A percentile compares a stretch with the other conserved stretches of the same genome.
Conservation (phyloP, 1,140 invertebrate species). For the Aphidius gifuensis region DNA sequence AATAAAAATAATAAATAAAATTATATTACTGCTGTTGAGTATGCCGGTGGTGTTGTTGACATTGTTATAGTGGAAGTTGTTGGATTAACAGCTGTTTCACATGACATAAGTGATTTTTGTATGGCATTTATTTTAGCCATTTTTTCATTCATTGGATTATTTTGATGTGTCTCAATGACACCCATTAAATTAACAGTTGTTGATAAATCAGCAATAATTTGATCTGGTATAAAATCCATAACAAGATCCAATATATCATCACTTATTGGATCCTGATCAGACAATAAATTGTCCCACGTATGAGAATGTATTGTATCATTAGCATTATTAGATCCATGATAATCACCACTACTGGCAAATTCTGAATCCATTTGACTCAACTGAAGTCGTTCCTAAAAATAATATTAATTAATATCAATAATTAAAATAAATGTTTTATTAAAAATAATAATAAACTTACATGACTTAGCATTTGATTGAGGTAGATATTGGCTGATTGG, state of each 20-base stretch:
- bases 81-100: slow-evolving; percentile 66
- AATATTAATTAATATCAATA: slow-evolving; percentile 18
- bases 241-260: slow-evolving; percentile 82
- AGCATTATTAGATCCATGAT: slow-evolving; percentile 38
- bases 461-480: slow-evolving; percentile 55
- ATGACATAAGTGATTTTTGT: slow-evolving; percentile 85
- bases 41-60: slow-evolving; percentile 63
- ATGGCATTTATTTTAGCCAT: slow-evolving; percentile 82
- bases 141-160: slow-evolving; percentile 66
- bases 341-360: slow-evolving; percentile 44
- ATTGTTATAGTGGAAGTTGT: slow-evolving; percentile 62
- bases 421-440: slow-evolving; percentile 18
- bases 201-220: slow-evolving; percentile 44
- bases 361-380: slow-evolving; percentile 51
- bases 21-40: slow-evolving; percentile 61
- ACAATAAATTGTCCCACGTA: slow-evolving; percentile 53
- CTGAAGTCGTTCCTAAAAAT: slow-evolving; percentile 48
- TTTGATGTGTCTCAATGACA: slow-evolving; percentile 49
- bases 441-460: slow-evolving; percentile 27
- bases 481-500: slow-evolving; percentile 60
- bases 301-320: neutral
- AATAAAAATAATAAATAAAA: slow-evolving; percentile 4
- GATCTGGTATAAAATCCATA: slow-evolving; percentile 72
- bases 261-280: slow-evolving; percentile 63
- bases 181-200: slow-evolving; percentile 56